phyloP scores from a whole-genome alignment of 2,888 invertebrate genomes.

The Hypolimnas misippus region DNA sequence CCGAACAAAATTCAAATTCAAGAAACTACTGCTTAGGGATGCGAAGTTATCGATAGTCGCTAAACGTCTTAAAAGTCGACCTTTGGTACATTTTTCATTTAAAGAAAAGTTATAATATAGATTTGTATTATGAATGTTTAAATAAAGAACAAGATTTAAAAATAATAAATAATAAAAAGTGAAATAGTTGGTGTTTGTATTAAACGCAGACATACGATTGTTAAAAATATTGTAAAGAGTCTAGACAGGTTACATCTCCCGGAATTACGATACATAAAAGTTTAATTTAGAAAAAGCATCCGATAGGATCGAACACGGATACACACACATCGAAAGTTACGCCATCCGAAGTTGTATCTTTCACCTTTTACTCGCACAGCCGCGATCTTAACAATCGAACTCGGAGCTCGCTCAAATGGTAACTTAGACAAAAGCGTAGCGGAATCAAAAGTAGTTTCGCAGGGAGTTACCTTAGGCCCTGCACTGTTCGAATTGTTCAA shows the following conservation, averaged over 20 bases:
- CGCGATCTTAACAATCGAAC: conserved; percentile 61
- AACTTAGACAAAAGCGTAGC: conserved; percentile 78
- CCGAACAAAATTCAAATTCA: conserved; percentile 61
- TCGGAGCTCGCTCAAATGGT: conserved; percentile 68
- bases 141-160: too few relatives aligned
- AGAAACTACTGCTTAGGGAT: conserved; percentile 50
- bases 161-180: too few relatives aligned
- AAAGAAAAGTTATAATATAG: too few relatives aligned
- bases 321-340: conserved; percentile 49
- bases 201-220: neutral
- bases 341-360: conserved; percentile 58
- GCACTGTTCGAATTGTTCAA: conserved; percentile 71
- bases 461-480: conserved; percentile 69
- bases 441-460: conserved; percentile 73
- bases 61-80: too few relatives aligned
- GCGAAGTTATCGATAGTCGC: conserved; percentile 6
- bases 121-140: too few relatives aligned
- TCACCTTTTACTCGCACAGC: conserved; percentile 47
- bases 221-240: conserved; percentile 33
- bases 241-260: conserved; percentile 48
- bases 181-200: too few relatives aligned
- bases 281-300: conserved; percentile 61
- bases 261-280: conserved; percentile 49
- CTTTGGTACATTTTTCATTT: too few relatives aligned
- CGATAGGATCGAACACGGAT: conserved; percentile 49